Evolutionary conservation across 2,113 vertebrate genomes (phyloP).

Genomic region (Gambusia affinis): DNA sequence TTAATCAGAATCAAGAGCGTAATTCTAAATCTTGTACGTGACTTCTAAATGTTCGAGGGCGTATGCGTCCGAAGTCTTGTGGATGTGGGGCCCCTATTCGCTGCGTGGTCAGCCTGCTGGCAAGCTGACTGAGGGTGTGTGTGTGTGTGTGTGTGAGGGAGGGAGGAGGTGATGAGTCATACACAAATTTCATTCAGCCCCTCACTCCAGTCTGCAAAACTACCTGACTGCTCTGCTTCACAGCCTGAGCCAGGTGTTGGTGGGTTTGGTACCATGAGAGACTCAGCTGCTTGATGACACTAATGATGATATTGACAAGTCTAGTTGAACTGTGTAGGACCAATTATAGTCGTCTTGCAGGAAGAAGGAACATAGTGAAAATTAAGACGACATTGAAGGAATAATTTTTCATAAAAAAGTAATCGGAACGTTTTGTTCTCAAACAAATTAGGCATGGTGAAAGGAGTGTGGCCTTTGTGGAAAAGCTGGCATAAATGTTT

Average conservation of each 20-base stretch:
- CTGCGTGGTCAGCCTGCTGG: slow-evolving; percentile 56
- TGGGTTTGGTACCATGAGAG: background rate
- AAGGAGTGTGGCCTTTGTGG: too few relatives aligned
- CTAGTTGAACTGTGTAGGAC: background rate
- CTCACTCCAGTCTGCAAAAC: slow-evolving; percentile 40
- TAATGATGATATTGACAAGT: background rate
- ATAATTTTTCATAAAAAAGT: background rate
- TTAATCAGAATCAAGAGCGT: background rate
- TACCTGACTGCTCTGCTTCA: slow-evolving; percentile 30
- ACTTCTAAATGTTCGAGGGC: background rate
- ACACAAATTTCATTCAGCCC: slow-evolving; percentile 68
- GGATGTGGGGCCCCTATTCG: slow-evolving; percentile 43
- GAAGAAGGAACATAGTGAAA: background rate
- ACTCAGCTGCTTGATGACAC: background rate
- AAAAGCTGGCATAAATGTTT: background rate
- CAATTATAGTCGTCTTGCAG: too few relatives aligned
- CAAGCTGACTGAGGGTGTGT: slow-evolving; percentile 42
- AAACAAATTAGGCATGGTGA: too few relatives aligned
- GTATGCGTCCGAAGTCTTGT: slow-evolving; percentile 17
- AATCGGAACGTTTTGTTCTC: too few relatives aligned
- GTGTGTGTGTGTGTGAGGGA: background rate
- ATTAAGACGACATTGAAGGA: background rate
- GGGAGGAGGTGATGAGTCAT: slow-evolving; percentile 77
- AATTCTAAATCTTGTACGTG: background rate
- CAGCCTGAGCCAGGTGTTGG: slow-evolving; percentile 5